A percentile compares a stretch with the other conserved stretches of the same genome.
These are phyloP conservation scores for Dasyornis broadbenti DNA, from an alignment of 2,113 vertebrate genomes.

Conservation along the genomic window DNA sequence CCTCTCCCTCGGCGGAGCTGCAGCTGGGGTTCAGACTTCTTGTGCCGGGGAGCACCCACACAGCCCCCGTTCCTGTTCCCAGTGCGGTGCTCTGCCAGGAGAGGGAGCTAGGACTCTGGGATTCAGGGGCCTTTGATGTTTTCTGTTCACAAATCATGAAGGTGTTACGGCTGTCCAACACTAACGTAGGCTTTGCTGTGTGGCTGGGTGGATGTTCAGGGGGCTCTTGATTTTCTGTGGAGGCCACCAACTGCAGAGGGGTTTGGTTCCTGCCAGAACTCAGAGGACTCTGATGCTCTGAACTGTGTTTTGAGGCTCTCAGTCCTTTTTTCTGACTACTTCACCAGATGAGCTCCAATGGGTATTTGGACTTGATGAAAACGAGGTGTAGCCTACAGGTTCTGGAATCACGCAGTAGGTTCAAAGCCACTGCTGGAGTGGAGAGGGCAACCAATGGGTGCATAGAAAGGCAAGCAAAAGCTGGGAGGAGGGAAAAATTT, in stretches of 20 bases:
- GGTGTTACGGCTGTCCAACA: neutral
- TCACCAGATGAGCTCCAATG: neutral
- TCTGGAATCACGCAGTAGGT: neutral
- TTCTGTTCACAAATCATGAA: neutral
- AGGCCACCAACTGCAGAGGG: neutral
- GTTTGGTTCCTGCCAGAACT: neutral
- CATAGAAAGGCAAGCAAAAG: neutral
- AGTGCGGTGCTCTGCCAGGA: conserved; percentile 46
- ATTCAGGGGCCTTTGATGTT: conserved; percentile 40
- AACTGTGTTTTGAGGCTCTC: neutral
- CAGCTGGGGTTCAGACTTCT: neutral
- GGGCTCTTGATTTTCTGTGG: neutral
- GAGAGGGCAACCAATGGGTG: neutral
- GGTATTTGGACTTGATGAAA: neutral
- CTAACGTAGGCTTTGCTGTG: neutral
- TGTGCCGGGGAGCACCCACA: neutral
- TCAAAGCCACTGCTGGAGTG: neutral
- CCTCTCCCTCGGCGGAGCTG: neutral
- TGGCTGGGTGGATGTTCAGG: neutral
- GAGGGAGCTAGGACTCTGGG: conserved; percentile 55
- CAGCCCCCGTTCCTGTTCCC: neutral
- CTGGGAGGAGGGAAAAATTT: neutral
- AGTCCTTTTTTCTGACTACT: neutral
- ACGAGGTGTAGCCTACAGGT: neutral
- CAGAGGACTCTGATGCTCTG: neutral